Base-by-base conservation (phyloP, 53 echinoderm and acorn worm genomes). In the Pentamera pediparva region DNA sequence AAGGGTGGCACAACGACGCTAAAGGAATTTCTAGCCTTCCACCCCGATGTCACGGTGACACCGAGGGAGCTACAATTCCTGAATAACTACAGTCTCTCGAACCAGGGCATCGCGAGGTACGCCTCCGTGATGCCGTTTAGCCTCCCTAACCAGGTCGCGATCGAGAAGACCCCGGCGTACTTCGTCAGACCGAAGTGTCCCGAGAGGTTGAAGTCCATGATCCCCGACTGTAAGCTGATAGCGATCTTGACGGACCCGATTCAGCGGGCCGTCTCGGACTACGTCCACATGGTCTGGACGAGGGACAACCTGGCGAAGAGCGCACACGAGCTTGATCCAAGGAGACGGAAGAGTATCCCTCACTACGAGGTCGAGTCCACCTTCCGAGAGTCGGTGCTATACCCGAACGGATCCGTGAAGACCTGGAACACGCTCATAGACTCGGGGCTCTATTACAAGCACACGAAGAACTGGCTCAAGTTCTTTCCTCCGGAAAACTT, bases 91-190 rank as follows among this genome's bases (percentile, higher is more conserved):
- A 19, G 40, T 1, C 63, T 85, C n/a, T 5, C 15, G 2, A 26
- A 54, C 13, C 56, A 77, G 45, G 89, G 84, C 13, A 18, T 89
- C 39, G 74, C 80, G 12, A 77, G 74, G 43, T 93, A 93, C 59
- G 37, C 61, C 19, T 39, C 54, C 0, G 5, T 83, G 35, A 89
- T 93, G 89, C 79, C 87, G 1, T 89, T 84, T 73, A 83, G 89
- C 30, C 74, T 86, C 2, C 76, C 76, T 1, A 29, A 74, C 3
- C 93, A 93, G 63, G 50, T 89, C 3, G 37, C 89, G 29, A 84
- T 93, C 43, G 93, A 93, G 58, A 93, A 93, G 48, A 89, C 89
- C 3, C 93, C 93, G 1, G 86, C 78, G 3, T 93, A 93, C 57
- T 78, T 75, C 4, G 39, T 80, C 15, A 67, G 87, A 56, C 63